A percentile compares a stretch with the other conserved stretches of the same genome.
phyloP scores from a whole-genome alignment of 1,140 invertebrate species.

The Muscidifurax raptorellus region DNA sequence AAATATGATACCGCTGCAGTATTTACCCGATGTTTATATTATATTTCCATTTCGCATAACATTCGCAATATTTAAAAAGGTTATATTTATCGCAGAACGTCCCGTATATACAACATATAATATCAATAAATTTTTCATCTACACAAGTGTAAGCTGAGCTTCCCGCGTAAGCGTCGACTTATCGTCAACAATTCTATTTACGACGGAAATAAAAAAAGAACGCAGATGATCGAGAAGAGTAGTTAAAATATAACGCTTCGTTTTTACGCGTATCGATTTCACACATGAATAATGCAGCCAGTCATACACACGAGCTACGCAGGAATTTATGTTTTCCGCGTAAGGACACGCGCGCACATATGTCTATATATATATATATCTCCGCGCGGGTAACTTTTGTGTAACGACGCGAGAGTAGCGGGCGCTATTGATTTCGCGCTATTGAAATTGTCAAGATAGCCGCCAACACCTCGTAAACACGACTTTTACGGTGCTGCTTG shows the following conservation, averaged over 20 bases:
- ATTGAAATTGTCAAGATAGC: slow-evolving; percentile 31
- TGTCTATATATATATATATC: not conserved
- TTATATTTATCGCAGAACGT: too few relatives aligned
- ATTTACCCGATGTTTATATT: not conserved
- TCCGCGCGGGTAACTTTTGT: not conserved
- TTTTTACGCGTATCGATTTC: not conserved
- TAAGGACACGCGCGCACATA: too few relatives aligned
- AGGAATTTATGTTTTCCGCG: not conserved
- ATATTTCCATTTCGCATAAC: not conserved
- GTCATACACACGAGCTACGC: not conserved
- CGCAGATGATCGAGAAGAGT: not conserved
- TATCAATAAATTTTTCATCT: not conserved
- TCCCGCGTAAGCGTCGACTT: not conserved
- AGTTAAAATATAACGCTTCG: not conserved
- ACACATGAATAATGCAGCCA: not conserved
- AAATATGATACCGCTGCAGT: not conserved
- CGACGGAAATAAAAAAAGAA: not conserved
- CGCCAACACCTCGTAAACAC: slow-evolving; percentile 17
- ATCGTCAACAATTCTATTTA: not conserved
- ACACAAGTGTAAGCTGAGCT: not conserved
- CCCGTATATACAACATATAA: too few relatives aligned
- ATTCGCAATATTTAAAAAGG: too few relatives aligned
- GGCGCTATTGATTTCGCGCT: not conserved
- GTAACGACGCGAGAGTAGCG: not conserved
- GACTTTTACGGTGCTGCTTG: slow-evolving; percentile 18